Base-by-base conservation (phyloP, 1,140 invertebrate species). In the Trichonephila inaurata region DNA sequence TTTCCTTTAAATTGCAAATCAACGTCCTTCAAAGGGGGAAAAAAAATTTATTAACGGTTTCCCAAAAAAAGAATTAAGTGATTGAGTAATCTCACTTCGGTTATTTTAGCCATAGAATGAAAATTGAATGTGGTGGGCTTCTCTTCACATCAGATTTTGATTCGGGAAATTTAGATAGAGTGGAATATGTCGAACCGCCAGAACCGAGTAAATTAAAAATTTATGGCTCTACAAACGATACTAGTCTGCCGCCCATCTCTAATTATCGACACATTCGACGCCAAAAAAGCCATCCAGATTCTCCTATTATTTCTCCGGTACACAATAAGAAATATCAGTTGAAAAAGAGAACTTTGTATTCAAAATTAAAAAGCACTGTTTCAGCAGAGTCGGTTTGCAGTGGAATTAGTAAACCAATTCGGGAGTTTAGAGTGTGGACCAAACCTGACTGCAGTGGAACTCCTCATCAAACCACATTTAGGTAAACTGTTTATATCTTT, bases 381-480 rank as follows among this genome's bases (percentile, higher is more conserved):
- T 90, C 93, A 16, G 77, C 58, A 7, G 87, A 89, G 60, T 94
- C 72, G 33, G 51, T 89, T 24, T 94, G 66, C 28, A 51, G 40
- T 24, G 44, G 64, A 21, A 5, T 81, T 18, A 81, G 81, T 69
- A 21, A 82, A 60, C 19, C 66, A 40, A 96, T 82, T 21, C 64
- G 44, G 64, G 98, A 98, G 96, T 98, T 98, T 95, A 98, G 98
- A 96, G 95, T 99, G 33, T 99, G 98, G 98, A 99, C 98, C 3
- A 97, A 97, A 94, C 98, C 98, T 4, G 98, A 99, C 95, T 98
- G 98, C 96, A 97, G 97, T 94, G 98, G 98, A 58, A 98, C 98
- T 18, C 97, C 97, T 95, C 98, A 97, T 97, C 98, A 98, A 96
- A 99, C 98, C 96, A 97, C 97, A 33, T 98, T 98, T 95, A 97